Percentiles rank a stretch among this genome's conserved stretches.
Conservation (phyloP, 2,888 invertebrate genomes). For the Hecatera dysodea region DNA sequence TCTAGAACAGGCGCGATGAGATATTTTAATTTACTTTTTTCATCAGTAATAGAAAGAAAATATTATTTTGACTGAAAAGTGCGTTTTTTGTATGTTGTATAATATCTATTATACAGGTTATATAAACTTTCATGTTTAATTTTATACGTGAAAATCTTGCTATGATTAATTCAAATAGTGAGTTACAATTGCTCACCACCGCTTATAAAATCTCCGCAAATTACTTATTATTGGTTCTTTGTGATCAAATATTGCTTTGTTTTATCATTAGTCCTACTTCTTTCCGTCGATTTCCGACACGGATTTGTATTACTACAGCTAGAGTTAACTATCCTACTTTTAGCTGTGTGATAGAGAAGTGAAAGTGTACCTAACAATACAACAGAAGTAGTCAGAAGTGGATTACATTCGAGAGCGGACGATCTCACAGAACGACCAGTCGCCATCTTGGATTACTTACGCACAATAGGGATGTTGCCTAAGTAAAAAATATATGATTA, state of each 20-base stretch:
- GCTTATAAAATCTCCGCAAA: not conserved
- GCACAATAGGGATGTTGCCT: slow-evolving; percentile 1
- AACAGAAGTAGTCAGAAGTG: slow-evolving; percentile 15
- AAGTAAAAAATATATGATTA: no score
- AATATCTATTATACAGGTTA: not conserved
- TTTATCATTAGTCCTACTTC: slow-evolving; percentile 20
- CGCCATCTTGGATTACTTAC: slow-evolving; percentile 30
- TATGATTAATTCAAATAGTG: not conserved
- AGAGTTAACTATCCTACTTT: slow-evolving; percentile 11
- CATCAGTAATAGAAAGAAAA: not conserved
- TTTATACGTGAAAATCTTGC: not conserved
- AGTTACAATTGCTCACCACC: not conserved
- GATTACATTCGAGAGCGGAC: slow-evolving; percentile 38
- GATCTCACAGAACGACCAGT: not conserved
- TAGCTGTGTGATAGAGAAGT: slow-evolving; percentile 12
- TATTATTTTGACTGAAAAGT: not conserved
- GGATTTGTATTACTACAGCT: not conserved
- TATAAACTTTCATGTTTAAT: not conserved
- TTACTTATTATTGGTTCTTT: slow-evolving; percentile 14
- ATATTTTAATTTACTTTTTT: not conserved
- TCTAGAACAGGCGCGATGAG: not conserved
- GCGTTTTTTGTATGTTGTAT: not conserved
- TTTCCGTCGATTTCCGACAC: not conserved
- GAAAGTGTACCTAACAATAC: slow-evolving; percentile 30
- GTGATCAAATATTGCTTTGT: slow-evolving; percentile 22